Base-by-base conservation (phyloP, 2,888 invertebrate genomes). In the Melipona bicolor region DNA sequence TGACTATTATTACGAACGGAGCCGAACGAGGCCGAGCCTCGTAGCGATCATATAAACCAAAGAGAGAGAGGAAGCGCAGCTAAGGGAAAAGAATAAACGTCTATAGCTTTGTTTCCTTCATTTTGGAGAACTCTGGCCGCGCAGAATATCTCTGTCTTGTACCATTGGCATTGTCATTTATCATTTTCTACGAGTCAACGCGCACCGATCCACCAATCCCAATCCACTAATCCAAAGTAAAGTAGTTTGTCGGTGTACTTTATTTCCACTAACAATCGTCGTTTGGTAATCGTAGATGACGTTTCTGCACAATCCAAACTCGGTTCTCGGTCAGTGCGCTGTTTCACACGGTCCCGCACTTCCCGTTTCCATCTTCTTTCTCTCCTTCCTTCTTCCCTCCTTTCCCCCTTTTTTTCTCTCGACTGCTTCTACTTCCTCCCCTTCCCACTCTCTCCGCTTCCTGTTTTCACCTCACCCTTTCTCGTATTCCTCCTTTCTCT, bases 221-320 rank as follows among this genome's bases (percentile, higher is more conserved):
- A 87, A 86, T 92, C 91, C 92, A 92, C 32, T 4, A 91, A 93
- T 93, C 91, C 88, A 91, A 91, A 90, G 27, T 27, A 32, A 4
- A 32, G 32, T 32, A 32, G 4, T 32, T 32, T 32, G 4, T 32
- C 32, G 32, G 88, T 91, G 88, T 91, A 92, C 89, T 91, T 93
- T 92, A 91, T 93, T 93, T 93, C 92, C 93, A 93, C 93, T 91
- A 91, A 91, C 91, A 90, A 88, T 90, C 32, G 91, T 92, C 92
- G 93, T 92, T 91, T 91, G 90, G 91, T 92, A 91, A 87, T 85
- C 83, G 88, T 77, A 61, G 87, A 83, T 70, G 88, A 72, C 73
- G 77, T 61, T 76, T 67, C 72, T 59, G 62, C 64, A 54, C 77
- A 21, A 68, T 56, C 43, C 54, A 36, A 81, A 72, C 24, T 68